phyloP scores from a whole-genome alignment of 2,113 vertebrate species.

The Hiodon tergisus region DNA sequence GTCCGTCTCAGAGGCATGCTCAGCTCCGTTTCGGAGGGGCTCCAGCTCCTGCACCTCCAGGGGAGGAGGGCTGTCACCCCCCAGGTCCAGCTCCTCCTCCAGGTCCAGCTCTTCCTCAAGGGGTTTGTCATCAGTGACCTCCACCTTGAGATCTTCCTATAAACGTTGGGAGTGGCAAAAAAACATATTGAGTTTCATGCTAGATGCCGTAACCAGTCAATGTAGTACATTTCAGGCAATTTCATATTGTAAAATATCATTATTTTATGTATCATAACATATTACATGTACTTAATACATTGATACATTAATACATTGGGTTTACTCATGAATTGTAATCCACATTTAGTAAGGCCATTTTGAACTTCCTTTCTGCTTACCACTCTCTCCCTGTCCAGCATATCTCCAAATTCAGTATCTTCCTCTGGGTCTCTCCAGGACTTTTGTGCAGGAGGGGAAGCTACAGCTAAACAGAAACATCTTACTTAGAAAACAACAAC shows the following conservation, averaged over 20 bases:
- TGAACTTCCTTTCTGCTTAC: slow-evolving; percentile 51
- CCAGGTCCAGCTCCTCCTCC: slow-evolving; percentile 63
- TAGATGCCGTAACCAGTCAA: not conserved
- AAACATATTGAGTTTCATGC: not conserved
- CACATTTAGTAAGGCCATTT: no score
- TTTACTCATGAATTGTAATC: no score
- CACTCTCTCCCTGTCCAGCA: slow-evolving; percentile 63
- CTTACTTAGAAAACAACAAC: not conserved
- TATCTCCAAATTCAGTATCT: slow-evolving; percentile 61
- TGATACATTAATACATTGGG: no score
- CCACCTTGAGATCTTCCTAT: slow-evolving; percentile 66
- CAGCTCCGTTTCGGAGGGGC: slow-evolving; percentile 76
- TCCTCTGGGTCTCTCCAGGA: slow-evolving; percentile 93
- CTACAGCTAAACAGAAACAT: slow-evolving; percentile 62
- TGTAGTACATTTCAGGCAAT: not conserved
- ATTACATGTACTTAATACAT: no score
- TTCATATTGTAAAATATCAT: no score
- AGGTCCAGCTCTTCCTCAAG: slow-evolving; percentile 39
- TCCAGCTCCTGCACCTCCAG: slow-evolving; percentile 54
- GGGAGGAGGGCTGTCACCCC: slow-evolving; percentile 54
- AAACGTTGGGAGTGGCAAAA: not conserved
- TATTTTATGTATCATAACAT: no score
- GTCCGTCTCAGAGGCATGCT: slow-evolving; percentile 75
- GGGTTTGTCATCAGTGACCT: slow-evolving; percentile 45
- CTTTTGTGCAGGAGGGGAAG: slow-evolving; percentile 83